Conservation (phyloP, 1,140 invertebrate genomes). For the Procambarus clarkii region DNA sequence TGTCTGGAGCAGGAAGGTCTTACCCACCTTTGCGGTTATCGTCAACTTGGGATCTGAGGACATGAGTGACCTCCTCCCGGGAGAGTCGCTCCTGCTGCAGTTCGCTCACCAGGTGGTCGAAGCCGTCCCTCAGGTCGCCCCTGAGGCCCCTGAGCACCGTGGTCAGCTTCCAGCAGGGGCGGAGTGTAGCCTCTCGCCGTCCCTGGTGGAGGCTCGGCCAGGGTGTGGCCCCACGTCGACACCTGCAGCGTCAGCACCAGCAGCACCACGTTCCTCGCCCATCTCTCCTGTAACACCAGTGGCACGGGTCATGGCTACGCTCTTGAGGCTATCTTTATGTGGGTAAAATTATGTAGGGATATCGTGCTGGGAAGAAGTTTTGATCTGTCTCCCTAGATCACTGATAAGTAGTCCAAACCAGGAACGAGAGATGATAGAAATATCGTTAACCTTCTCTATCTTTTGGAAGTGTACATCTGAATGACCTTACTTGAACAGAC, state of each 20-base stretch:
- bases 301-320: no score
- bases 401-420: no score
- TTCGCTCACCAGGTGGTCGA: constrained; percentile 4
- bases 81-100: constrained; percentile 22
- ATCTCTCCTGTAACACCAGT: neutral
- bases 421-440: no score
- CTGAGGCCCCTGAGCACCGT: neutral
- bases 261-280: neutral
- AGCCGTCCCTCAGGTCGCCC: neutral
- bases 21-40: constrained; percentile 10
- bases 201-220: neutral
- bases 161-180: constrained; percentile 34
- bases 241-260: neutral
- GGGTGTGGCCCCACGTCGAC: neutral
- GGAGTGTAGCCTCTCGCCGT: constrained; percentile 10
- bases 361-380: no score
- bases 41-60: neutral
- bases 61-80: neutral
- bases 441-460: no score
- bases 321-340: no score
- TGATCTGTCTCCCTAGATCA: no score
- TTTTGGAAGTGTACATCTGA: no score
- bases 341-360: no score
- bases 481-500: no score
- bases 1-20: no score